A percentile compares a stretch with the other conserved stretches of the same genome.
Evolutionary conservation across 2,888 invertebrate genomes (phyloP).

Genomic region (Drosophila greeni): DNA sequence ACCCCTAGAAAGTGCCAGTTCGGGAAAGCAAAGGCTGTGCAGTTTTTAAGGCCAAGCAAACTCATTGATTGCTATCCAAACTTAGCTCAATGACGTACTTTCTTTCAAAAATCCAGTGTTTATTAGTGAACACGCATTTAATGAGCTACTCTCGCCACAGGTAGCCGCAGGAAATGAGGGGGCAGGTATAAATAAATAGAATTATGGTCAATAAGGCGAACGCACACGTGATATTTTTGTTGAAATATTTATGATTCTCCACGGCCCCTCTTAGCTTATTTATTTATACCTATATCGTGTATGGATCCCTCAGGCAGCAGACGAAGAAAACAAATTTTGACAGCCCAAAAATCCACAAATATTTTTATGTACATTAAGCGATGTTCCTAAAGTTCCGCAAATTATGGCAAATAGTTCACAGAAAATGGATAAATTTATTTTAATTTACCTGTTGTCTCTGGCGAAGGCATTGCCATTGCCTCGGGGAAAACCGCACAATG

Average conservation of each 20-base stretch:
- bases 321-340: slow-evolving; percentile 12
- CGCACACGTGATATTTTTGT: slow-evolving; percentile 56
- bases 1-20: slow-evolving; percentile 3
- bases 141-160: slow-evolving; percentile 57
- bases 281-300: slow-evolving; percentile 39
- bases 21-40: background rate
- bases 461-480: slow-evolving; percentile 16
- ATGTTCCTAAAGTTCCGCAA: slow-evolving; percentile 5
- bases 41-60: background rate
- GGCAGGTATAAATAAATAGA: slow-evolving; percentile 53
- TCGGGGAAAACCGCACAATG: slow-evolving; percentile 26
- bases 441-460: slow-evolving; percentile 34
- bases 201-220: slow-evolving; percentile 49
- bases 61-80: slow-evolving; percentile 13
- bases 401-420: slow-evolving; percentile 19
- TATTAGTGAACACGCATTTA: slow-evolving; percentile 53
- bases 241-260: slow-evolving; percentile 56
- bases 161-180: slow-evolving; percentile 42
- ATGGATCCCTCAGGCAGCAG: background rate
- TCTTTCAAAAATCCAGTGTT: slow-evolving; percentile 40
- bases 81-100: slow-evolving; percentile 51
- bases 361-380: slow-evolving; percentile 25
- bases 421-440: slow-evolving; percentile 22
- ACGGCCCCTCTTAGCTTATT: slow-evolving; percentile 21
- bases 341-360: slow-evolving; percentile 28